Evolutionary conservation across 2,888 invertebrate species (phyloP).

Genomic region (Pseudococcus viburni): DNA sequence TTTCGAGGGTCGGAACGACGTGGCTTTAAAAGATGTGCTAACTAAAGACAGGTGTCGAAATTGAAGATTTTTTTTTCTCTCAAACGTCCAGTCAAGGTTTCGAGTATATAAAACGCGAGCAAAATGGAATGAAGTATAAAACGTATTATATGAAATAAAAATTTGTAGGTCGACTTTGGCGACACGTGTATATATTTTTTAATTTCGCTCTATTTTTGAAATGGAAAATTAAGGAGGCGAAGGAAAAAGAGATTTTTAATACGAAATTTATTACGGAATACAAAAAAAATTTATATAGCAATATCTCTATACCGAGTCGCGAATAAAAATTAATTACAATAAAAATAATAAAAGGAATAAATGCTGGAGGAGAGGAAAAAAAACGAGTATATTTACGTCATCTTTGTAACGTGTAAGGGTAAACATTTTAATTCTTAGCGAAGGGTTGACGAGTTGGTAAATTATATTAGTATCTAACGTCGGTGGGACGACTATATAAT

Average conservation of each 20-base stretch:
- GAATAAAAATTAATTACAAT: conserved; percentile 1
- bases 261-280: background rate
- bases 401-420: conserved; percentile 31
- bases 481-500: background rate
- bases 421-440: conserved; percentile 19
- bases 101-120: too few species aligned
- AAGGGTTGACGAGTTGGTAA: conserved; percentile 38
- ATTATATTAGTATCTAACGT: conserved; percentile 18
- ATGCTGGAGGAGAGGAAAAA: background rate
- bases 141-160: too few species aligned
- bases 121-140: too few species aligned
- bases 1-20: background rate
- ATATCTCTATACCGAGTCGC: background rate
- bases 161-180: too few species aligned
- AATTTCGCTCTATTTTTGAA: background rate
- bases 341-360: conserved; percentile 24
- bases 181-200: conserved; percentile 17
- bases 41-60: conserved; percentile 29
- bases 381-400: conserved; percentile 21
- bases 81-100: background rate
- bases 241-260: background rate
- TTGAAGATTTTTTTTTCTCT: background rate
- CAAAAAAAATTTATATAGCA: background rate
- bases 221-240: background rate
- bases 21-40: background rate